Conservation (phyloP, 2,888 invertebrate species). For the Apeira syringaria region DNA sequence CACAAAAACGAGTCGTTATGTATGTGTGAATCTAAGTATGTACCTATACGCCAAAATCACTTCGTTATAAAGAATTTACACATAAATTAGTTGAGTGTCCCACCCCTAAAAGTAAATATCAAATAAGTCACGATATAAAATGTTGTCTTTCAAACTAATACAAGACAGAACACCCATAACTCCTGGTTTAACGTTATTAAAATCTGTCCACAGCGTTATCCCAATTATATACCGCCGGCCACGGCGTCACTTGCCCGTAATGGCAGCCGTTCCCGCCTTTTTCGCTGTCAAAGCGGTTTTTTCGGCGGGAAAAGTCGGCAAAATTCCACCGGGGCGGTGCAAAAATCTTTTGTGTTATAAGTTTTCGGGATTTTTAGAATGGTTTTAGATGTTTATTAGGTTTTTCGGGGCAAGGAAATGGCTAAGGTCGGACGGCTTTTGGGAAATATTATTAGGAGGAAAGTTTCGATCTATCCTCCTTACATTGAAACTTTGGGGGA, state of each 20-base stretch:
- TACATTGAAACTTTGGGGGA: neutral
- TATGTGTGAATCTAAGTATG: no score
- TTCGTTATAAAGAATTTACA: no score
- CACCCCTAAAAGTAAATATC: slow-evolving; percentile 14
- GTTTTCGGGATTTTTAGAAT: slow-evolving; percentile 23
- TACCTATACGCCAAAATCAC: no score
- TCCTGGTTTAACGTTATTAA: slow-evolving; percentile 44
- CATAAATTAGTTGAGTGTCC: no score
- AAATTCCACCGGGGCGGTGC: slow-evolving; percentile 26
- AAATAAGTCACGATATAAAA: slow-evolving; percentile 16
- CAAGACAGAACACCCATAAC: slow-evolving; percentile 34
- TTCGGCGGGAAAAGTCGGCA: slow-evolving; percentile 61
- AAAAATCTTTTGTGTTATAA: slow-evolving; percentile 31
- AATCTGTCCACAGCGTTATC: slow-evolving; percentile 44
- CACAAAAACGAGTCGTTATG: no score
- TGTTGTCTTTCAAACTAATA: slow-evolving; percentile 28
- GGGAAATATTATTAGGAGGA: slow-evolving; percentile 7
- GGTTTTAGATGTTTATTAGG: slow-evolving; percentile 22
- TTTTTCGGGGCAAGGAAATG: slow-evolving; percentile 15
- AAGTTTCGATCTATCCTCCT: neutral
- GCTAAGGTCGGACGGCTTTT: slow-evolving; percentile 5
- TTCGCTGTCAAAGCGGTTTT: slow-evolving; percentile 80
- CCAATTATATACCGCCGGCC: slow-evolving; percentile 53
- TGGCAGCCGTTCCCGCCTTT: slow-evolving; percentile 81
- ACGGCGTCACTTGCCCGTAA: slow-evolving; percentile 86